These are phyloP conservation scores for Benitochromis conjunctus DNA, from an alignment of 2,113 vertebrate genomes.

Conservation along the genomic window DNA sequence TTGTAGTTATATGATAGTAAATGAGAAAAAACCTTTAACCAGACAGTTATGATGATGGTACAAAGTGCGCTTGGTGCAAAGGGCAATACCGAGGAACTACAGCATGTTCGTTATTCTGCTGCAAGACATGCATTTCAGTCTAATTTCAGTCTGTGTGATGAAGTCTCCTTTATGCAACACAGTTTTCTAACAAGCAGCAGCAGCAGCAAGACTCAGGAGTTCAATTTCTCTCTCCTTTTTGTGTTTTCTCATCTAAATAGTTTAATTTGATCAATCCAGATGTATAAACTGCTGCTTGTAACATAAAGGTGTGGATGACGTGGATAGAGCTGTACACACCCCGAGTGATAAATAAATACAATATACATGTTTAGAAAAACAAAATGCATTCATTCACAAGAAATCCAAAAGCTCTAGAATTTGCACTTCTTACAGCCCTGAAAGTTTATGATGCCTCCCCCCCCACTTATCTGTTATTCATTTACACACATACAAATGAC, in stretches of 20 bases:
- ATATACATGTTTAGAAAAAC: constrained; percentile 16
- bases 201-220: background rate
- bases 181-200: background rate
- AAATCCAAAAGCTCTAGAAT: constrained; percentile 17
- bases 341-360: accelerated
- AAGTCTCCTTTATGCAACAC: background rate
- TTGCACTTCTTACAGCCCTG: background rate
- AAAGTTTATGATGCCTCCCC: background rate
- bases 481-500: background rate
- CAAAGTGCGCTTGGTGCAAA: background rate
- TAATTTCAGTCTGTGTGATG: background rate
- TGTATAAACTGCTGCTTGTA: no score
- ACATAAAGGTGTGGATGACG: background rate
- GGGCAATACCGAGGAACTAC: background rate
- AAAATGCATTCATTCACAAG: constrained; percentile 49
- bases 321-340: accelerated
- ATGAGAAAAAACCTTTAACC: no score
- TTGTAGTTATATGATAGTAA: no score
- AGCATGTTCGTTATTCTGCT: background rate
- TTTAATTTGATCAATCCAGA: no score
- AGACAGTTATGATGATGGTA: background rate
- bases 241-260: no score
- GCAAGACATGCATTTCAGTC: background rate
- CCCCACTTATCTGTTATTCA: background rate
- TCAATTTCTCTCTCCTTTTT: no score